These are phyloP conservation scores for Baryphthengus martii DNA, from an alignment of 2,113 vertebrate genomes.

Conservation along the genomic window DNA sequence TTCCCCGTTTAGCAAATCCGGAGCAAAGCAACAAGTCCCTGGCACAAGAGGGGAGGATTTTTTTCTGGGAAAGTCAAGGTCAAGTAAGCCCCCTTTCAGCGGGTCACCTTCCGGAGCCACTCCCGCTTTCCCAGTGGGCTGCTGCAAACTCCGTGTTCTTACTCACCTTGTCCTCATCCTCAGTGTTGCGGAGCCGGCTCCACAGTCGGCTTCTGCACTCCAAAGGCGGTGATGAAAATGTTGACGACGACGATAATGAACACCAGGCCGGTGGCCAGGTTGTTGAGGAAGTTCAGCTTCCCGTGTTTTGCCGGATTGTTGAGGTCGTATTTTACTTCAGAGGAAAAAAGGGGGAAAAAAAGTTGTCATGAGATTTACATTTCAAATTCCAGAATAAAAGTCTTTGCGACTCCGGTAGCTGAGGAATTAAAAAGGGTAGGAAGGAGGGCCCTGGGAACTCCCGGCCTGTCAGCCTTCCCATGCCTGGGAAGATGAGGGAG, in stretches of 20 bases:
- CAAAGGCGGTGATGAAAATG: constrained; percentile 96
- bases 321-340: constrained; percentile 92
- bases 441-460: too few relatives aligned
- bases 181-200: too few relatives aligned
- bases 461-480: too few relatives aligned
- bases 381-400: constrained; percentile 16
- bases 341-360: background rate
- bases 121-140: too few relatives aligned
- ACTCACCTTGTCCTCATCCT: too few relatives aligned
- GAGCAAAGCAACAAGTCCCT: background rate
- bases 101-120: too few relatives aligned
- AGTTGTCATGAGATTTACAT: background rate
- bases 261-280: constrained; percentile 86
- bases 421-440: too few relatives aligned
- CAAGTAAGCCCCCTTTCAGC: too few relatives aligned
- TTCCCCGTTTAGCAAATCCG: background rate
- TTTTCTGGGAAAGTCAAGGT: too few relatives aligned
- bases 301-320: constrained; percentile 87
- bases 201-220: constrained; percentile 90
- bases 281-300: constrained; percentile 90
- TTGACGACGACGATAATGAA: constrained; percentile 95
- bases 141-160: too few relatives aligned
- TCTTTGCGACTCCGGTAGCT: background rate
- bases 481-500: too few relatives aligned
- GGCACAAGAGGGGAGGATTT: too few relatives aligned